Evolutionary conservation across 2,797 vertebrate species (phyloP).

Genomic region (Acanthopagrus latus): DNA sequence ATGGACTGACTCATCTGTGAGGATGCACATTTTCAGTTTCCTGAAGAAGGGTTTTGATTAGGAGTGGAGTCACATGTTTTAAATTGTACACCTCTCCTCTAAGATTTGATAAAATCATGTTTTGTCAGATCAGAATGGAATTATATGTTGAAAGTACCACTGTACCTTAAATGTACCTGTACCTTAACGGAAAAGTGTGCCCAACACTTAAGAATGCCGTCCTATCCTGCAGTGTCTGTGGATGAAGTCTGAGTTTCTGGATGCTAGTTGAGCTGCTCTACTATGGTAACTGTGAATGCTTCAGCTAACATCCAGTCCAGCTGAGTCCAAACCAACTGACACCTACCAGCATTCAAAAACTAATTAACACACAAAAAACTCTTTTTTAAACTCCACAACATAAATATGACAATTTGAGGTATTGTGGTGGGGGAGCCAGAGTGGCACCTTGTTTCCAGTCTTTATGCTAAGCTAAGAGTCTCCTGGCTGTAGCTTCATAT

Average conservation of each 20-base stretch:
- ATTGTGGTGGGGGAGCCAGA: too few species aligned
- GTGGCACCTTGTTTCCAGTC: not conserved
- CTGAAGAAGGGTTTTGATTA: not conserved
- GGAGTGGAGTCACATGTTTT: not conserved
- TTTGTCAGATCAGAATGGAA: not conserved
- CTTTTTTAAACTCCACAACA: too few species aligned
- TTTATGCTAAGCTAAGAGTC: not conserved
- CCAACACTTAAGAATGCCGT: too few species aligned
- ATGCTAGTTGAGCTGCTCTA: not conserved
- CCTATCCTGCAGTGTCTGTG: not conserved
- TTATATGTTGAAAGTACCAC: not conserved
- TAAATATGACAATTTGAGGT: too few species aligned
- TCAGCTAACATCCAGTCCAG: too few species aligned
- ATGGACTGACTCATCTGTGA: slow-evolving; percentile 30
- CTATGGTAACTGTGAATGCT: too few species aligned
- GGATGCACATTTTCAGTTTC: slow-evolving; percentile 7
- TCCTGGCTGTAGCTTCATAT: not conserved
- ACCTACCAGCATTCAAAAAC: not conserved
- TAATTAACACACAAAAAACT: not conserved
- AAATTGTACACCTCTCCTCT: slow-evolving; percentile 7
- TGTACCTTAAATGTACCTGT: not conserved
- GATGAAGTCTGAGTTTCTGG: not conserved
- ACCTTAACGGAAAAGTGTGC: not conserved
- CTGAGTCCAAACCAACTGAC: not conserved
- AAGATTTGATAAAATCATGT: slow-evolving; percentile 6